Evolutionary conservation across 2,113 vertebrate genomes (phyloP).

Genomic region (Oriolus oriolus): DNA sequence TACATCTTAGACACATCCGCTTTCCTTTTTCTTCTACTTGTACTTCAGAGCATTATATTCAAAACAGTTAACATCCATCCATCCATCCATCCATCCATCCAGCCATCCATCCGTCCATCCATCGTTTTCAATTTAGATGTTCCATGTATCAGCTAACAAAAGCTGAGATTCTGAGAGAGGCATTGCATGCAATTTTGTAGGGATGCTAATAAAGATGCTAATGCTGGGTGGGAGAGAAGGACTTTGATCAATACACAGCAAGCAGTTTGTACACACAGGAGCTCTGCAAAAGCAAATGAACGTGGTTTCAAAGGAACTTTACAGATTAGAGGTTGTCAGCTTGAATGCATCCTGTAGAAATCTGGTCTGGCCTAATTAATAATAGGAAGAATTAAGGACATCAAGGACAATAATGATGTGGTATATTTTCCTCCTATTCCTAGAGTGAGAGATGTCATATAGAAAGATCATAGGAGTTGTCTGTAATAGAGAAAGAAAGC

Average conservation of each 20-base stretch:
- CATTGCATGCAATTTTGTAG: not conserved
- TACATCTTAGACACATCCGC: not conserved
- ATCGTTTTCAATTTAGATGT: not conserved
- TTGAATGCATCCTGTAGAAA: not conserved
- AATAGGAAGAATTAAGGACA: not conserved
- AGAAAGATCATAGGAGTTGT: not conserved
- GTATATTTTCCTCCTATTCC: not conserved
- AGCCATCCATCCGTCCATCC: not conserved
- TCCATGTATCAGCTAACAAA: not conserved
- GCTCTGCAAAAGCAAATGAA: not conserved
- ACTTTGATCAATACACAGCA: not conserved
- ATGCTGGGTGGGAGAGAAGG: not conserved
- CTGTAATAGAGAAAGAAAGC: not conserved
- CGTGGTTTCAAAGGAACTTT: not conserved
- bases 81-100: not conserved
- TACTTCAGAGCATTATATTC: not conserved
- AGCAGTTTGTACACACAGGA: not conserved
- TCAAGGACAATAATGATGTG: not conserved
- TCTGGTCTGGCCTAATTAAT: not conserved
- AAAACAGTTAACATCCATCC: not conserved
- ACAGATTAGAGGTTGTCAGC: not conserved
- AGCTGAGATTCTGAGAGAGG: not conserved
- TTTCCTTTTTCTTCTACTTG: not conserved
- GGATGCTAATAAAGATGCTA: not conserved
- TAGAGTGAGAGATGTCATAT: not conserved